Percentiles rank a stretch among this genome's conserved stretches.
These are phyloP conservation scores for Meandrusa payeni DNA, from an alignment of 2,888 invertebrate species.

Conservation along the genomic window DNA sequence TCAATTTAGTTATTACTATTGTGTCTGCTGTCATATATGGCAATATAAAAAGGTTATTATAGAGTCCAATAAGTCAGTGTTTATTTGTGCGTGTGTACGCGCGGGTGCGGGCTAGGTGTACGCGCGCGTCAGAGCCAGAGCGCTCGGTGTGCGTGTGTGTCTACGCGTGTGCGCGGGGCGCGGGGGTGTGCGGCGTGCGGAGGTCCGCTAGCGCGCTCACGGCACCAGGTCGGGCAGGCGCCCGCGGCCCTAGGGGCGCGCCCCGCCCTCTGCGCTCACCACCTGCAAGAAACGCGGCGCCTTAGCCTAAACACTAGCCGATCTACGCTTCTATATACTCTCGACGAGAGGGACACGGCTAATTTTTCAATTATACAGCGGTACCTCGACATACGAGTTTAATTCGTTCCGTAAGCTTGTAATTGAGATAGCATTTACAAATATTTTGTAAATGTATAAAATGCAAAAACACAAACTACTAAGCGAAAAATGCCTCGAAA, in stretches of 20 bases:
- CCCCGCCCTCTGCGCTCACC: conserved; percentile 62
- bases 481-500: no score
- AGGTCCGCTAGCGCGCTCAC: conserved; percentile 59
- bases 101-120: conserved; percentile 20
- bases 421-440: no score
- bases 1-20: no score
- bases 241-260: conserved; percentile 80
- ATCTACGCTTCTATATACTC: background rate
- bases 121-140: conserved; percentile 18
- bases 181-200: conserved; percentile 44
- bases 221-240: conserved; percentile 82
- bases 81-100: background rate
- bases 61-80: conserved; percentile 1
- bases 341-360: background rate
- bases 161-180: conserved; percentile 32
- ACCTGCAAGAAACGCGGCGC: conserved; percentile 42
- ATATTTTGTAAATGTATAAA: no score
- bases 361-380: no score
- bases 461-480: no score
- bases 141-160: conserved; percentile 11
- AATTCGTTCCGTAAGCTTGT: no score
- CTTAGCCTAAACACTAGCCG: conserved; percentile 9
- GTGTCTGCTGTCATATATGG: no score
- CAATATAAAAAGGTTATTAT: no score
- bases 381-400: no score